Conservation (phyloP, 1,140 invertebrate genomes). For the Drosophila parvula region DNA sequence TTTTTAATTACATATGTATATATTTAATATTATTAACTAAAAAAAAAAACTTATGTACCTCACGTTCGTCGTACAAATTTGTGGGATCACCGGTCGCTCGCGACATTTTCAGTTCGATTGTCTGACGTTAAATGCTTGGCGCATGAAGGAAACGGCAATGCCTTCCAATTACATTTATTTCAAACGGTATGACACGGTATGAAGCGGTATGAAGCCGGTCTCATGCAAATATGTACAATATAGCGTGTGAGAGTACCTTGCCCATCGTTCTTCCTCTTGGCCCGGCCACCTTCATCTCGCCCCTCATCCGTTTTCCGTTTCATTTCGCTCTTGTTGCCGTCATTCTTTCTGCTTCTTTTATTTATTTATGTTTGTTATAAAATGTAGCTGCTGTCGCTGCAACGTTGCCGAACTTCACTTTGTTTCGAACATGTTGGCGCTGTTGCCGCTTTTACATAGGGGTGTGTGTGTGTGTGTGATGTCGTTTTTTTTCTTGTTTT, state of each 20-base stretch:
- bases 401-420: slow-evolving; percentile 16
- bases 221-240: slow-evolving; percentile 10
- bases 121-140: slow-evolving; percentile 19
- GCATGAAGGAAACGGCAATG: background rate
- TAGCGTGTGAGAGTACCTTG: slow-evolving; percentile 12
- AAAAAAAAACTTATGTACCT: background rate
- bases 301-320: slow-evolving; percentile 9
- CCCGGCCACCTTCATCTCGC: background rate
- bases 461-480: slow-evolving; percentile 14
- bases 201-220: slow-evolving; percentile 4
- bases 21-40: too few species aligned
- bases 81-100: background rate
- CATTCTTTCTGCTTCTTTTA: slow-evolving; percentile 41
- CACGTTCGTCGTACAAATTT: slow-evolving; percentile 59
- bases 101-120: slow-evolving; percentile 12
- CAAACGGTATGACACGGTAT: slow-evolving; percentile 4
- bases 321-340: slow-evolving; percentile 27
- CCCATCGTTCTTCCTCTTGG: background rate
- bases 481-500: background rate
- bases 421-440: slow-evolving; percentile 29
- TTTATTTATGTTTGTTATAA: slow-evolving; percentile 72
- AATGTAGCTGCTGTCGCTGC: slow-evolving; percentile 45
- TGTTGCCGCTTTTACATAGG: slow-evolving; percentile 52
- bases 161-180: background rate
- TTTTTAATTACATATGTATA: too few species aligned